Base-by-base conservation (phyloP, 1,140 invertebrate genomes). In the Drosophila kepulauana region DNA sequence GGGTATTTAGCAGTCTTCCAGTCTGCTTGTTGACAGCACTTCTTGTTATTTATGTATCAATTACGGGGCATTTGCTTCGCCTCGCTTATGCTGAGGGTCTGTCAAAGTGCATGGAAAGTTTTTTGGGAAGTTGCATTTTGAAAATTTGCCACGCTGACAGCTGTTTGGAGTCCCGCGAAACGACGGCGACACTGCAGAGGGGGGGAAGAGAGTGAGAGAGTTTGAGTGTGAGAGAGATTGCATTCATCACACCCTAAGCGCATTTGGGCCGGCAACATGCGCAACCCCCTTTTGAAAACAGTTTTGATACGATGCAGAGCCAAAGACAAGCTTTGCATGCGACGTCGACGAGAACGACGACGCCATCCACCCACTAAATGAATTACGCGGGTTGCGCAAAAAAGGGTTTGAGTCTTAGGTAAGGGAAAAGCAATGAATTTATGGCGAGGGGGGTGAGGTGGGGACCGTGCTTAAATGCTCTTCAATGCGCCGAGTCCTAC, bases 211-310 rank as follows among this genome's bases (percentile, higher is more conserved):
- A 25, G 20, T 25, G 3, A 4, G 20, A 3, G 20, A 25, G 20
- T 25, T 25, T 25, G 20, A 25, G 20, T 4, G 20, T 25, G 20
- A 67, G 30, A 33, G 30, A 38, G 8, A 67, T 67, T 78, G 62
- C 66, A 75, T 63, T 58, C 49, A 65, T 78, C 10, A 66, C 63
- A 68, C 79, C 79, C 79, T 75, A 82, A 82, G 80, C 80, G 71
- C 75, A 57, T 82, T 74, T 78, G 38, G 61, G 28, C 4, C 43
- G 8, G 58, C 66, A 13, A 13, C 41, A 7, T 4, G 11, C 20
- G 35, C 58, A 49, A 70, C 58, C 57, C 13, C 10, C n/a, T 15
- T 11, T 15, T 5, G 28, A 4, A 1, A 16, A 38, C 35, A 8
- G 43, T 8, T 51, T 20, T 13, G 11, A 30, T 30, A 5, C 4